A percentile compares a stretch with the other conserved stretches of the same genome.
phyloP scores from a whole-genome alignment of 2,113 vertebrate genomes.

The Lota lota region DNA sequence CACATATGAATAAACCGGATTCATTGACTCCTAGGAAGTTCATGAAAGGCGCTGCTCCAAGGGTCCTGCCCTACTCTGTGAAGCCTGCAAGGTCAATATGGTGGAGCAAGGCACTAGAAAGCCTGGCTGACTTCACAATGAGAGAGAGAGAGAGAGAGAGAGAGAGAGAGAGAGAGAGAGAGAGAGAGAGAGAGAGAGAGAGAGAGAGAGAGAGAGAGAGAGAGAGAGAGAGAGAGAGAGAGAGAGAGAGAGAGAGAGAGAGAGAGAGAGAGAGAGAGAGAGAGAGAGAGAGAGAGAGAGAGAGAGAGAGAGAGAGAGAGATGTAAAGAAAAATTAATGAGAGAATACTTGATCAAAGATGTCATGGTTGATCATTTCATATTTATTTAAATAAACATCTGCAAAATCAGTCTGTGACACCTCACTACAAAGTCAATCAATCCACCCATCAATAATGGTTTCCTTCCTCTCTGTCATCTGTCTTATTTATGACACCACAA shows the following conservation, averaged over 20 bases:
- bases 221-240: constrained; percentile 10
- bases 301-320: constrained; percentile 26
- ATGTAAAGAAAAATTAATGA: background rate
- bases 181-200: constrained; percentile 3
- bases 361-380: too few species aligned
- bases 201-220: constrained; percentile 8
- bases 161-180: constrained; percentile 33
- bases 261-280: constrained; percentile 30
- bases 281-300: constrained; percentile 15
- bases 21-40: too few species aligned
- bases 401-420: too few species aligned
- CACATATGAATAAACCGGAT: too few species aligned
- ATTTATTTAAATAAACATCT: too few species aligned
- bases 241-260: constrained; percentile 15
- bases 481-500: too few species aligned
- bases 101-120: constrained; percentile 7
- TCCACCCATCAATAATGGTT: too few species aligned
- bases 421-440: too few species aligned
- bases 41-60: constrained; percentile 40
- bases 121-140: background rate
- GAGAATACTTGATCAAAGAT: background rate
- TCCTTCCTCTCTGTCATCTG: too few species aligned
- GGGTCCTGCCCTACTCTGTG: constrained; percentile 43
- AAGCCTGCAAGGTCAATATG: constrained; percentile 53
- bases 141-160: constrained; percentile 7